Conservation (phyloP, 30 jellyfish, hydroid and myxozoan species). For the Chrysaora quinquecirrha region DNA sequence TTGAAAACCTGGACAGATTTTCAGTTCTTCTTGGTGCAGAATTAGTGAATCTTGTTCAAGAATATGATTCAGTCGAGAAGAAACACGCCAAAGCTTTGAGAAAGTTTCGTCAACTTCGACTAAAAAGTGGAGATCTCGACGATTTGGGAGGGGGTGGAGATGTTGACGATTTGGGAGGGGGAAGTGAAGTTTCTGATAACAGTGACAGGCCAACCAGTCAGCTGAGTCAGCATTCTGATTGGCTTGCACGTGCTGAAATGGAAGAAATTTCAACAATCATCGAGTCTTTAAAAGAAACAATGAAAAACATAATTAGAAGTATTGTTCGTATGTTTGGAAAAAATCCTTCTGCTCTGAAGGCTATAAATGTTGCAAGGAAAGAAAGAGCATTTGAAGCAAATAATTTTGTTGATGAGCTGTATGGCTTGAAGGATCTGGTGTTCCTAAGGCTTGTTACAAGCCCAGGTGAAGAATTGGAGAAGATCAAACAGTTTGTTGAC, state of each 20-base stretch:
- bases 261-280: constrained; percentile 36
- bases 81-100: constrained; percentile 40
- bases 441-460: constrained; percentile 72
- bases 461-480: constrained; percentile 85
- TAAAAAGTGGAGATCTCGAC: neutral
- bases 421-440: constrained; percentile 64
- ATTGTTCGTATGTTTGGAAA: constrained; percentile 72
- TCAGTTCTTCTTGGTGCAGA: constrained; percentile 76
- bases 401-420: constrained; percentile 53
- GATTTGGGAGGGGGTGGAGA: neutral
- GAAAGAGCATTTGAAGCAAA: constrained; percentile 94
- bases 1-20: constrained; percentile 78
- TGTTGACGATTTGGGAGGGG: neutral
- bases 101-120: constrained; percentile 14
- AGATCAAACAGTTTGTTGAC: constrained; percentile 59
- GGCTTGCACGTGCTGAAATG: constrained; percentile 62
- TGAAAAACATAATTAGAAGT: constrained; percentile 46
- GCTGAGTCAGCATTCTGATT: constrained; percentile 40
- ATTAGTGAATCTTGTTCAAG: constrained; percentile 37
- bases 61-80: constrained; percentile 62
- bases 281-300: constrained; percentile 19
- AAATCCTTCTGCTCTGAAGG: constrained; percentile 80
- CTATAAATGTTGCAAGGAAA: constrained; percentile 65
- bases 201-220: constrained; percentile 47
- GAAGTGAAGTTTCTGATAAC: neutral